phyloP scores from a whole-genome alignment of 2,113 vertebrate species.

The Cephalopterus ornatus region DNA sequence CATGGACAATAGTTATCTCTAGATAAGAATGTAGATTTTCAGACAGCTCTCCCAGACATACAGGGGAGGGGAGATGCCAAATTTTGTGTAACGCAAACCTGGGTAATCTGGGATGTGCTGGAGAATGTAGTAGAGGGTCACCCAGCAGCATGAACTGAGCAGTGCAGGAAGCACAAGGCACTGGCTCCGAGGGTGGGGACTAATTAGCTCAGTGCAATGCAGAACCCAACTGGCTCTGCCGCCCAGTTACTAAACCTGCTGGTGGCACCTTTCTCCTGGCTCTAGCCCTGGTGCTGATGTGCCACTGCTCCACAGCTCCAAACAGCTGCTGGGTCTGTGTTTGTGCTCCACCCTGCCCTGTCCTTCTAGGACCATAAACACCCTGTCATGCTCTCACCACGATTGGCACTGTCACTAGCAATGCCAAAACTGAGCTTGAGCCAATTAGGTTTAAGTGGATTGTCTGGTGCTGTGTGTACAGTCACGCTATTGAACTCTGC shows the following conservation, averaged over 20 bases:
- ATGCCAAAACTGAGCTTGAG: not conserved
- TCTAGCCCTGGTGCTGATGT: slow-evolving; percentile 53
- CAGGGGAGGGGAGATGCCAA: not conserved
- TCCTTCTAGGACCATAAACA: slow-evolving; percentile 10
- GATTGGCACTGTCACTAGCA: not conserved
- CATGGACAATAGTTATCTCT: not conserved
- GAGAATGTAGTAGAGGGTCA: not conserved
- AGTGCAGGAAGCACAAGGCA: not conserved
- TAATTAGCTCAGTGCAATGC: not conserved
- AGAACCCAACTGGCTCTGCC: not conserved
- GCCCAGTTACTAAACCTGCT: not conserved
- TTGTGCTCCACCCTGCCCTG: not conserved
- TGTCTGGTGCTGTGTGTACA: not conserved
- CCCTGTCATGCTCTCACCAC: not conserved
- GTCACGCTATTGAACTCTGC: not conserved
- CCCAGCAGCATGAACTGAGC: not conserved
- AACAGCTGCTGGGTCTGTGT: not conserved
- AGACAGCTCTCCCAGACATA: not conserved
- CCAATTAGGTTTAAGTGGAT: not conserved
- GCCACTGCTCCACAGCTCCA: not conserved
- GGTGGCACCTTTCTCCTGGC: not conserved
- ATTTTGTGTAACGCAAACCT: not conserved
- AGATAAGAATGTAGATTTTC: not conserved
- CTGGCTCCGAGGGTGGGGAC: not conserved
- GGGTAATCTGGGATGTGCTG: not conserved